Conservation (phyloP, 2,113 vertebrate species). For the Eleginops maclovinus region DNA sequence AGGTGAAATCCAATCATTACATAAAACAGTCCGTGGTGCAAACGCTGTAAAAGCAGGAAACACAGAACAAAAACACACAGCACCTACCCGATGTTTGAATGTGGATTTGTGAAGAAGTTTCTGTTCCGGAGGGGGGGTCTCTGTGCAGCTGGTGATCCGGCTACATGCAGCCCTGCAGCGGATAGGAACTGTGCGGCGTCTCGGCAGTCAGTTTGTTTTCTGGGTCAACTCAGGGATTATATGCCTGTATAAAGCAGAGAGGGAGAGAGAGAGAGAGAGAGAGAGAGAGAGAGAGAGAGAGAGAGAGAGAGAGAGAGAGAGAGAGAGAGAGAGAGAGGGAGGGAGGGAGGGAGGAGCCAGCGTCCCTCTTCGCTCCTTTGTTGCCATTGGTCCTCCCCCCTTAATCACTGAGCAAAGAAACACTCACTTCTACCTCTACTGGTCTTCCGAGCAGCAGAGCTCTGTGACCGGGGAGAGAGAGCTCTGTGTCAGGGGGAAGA, state of each 20-base stretch:
- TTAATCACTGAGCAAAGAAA: slow-evolving; percentile 83
- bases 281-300: slow-evolving; percentile 39
- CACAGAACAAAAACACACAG: slow-evolving; percentile 15
- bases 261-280: slow-evolving; percentile 39
- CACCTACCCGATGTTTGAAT: slow-evolving; percentile 68
- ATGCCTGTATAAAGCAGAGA: slow-evolving; percentile 75
- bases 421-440: slow-evolving; percentile 49
- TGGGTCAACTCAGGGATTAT: slow-evolving; percentile 85
- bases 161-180: slow-evolving; percentile 72
- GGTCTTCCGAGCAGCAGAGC: slow-evolving; percentile 43
- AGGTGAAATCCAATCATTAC: slow-evolving; percentile 1
- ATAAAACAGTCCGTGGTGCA: slow-evolving; percentile 17
- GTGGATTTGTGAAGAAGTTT: slow-evolving; percentile 66
- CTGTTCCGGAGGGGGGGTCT: slow-evolving; percentile 34
- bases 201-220: slow-evolving; percentile 80
- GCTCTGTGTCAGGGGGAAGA: slow-evolving; percentile 9
- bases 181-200: slow-evolving; percentile 57
- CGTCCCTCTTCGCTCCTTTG: slow-evolving; percentile 77
- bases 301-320: slow-evolving; percentile 36
- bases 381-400: slow-evolving; percentile 81
- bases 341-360: slow-evolving; percentile 79
- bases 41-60: slow-evolving; percentile 15
- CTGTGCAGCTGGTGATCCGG: slow-evolving; percentile 72
- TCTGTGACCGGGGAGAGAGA: not conserved
- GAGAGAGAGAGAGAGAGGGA: slow-evolving; percentile 44